These are phyloP conservation scores for Canis aureus DNA, from an alignment of 2,113 vertebrate species.

Conservation along the genomic window DNA sequence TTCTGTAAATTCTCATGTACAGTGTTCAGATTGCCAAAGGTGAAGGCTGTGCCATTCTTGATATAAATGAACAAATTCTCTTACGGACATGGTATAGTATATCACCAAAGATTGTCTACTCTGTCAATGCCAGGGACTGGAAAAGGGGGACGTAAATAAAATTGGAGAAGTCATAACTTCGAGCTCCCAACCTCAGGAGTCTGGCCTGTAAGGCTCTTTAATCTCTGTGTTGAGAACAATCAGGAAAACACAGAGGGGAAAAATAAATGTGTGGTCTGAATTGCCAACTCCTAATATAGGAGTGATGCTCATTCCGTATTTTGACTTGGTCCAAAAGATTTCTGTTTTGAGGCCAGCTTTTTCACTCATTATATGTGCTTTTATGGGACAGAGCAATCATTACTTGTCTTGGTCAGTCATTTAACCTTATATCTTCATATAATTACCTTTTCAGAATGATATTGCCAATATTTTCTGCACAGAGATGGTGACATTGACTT, in stretches of 20 bases:
- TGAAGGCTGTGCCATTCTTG: background rate
- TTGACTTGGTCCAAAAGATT: background rate
- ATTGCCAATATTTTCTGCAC: background rate
- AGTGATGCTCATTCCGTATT: background rate
- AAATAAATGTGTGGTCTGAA: constrained; percentile 5
- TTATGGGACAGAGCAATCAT: background rate
- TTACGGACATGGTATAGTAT: background rate
- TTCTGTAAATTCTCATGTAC: background rate
- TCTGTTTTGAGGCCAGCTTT: background rate
- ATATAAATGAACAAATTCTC: background rate
- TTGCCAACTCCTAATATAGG: background rate
- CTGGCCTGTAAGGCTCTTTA: constrained; percentile 36
- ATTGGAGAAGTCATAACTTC: background rate
- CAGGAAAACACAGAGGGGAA: background rate
- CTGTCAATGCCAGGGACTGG: background rate
- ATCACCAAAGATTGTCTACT: constrained; percentile 20
- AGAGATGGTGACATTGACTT: background rate
- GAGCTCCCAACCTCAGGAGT: background rate
- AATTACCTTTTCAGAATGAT: background rate
- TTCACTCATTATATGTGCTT: background rate
- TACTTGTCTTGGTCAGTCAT: background rate
- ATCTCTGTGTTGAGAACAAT: background rate
- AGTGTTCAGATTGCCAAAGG: background rate
- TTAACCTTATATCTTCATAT: background rate
- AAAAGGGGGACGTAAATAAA: background rate